A percentile compares a stretch with the other conserved stretches of the same genome.
Evolutionary conservation across 2,888 invertebrate species (phyloP).

Genomic region (Coleophora flavipennella): DNA sequence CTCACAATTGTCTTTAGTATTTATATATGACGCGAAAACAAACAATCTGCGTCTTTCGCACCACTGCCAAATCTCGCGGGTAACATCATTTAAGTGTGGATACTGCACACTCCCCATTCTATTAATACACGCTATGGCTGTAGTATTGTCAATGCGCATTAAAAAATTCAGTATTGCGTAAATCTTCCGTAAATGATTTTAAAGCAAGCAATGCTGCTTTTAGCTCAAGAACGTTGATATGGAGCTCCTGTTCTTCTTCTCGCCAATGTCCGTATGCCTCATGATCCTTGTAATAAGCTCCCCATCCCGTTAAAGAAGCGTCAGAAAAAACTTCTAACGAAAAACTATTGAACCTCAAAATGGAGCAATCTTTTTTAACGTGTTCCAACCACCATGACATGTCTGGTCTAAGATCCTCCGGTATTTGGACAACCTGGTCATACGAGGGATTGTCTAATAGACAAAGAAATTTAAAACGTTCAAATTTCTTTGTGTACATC

Average conservation of each 20-base stretch:
- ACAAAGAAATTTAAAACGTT: no score
- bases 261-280: not conserved
- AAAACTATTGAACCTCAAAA: not conserved
- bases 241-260: not conserved
- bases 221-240: not conserved
- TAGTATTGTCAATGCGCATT: not conserved
- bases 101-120: not conserved
- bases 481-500: no score
- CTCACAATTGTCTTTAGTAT: not conserved
- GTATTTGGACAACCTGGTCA: no score
- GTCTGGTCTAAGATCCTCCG: no score
- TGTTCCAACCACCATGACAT: no score
- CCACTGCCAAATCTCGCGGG: not conserved
- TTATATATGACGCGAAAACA: not conserved
- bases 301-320: not conserved
- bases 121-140: not conserved
- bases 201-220: not conserved
- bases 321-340: not conserved
- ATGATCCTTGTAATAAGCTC: not conserved
- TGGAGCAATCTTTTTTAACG: no score
- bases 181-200: not conserved
- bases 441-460: no score
- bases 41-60: not conserved
- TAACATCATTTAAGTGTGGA: not conserved
- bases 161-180: no score